Conservation (phyloP, 2,113 vertebrate species). For the Engraulis encrasicolus region DNA sequence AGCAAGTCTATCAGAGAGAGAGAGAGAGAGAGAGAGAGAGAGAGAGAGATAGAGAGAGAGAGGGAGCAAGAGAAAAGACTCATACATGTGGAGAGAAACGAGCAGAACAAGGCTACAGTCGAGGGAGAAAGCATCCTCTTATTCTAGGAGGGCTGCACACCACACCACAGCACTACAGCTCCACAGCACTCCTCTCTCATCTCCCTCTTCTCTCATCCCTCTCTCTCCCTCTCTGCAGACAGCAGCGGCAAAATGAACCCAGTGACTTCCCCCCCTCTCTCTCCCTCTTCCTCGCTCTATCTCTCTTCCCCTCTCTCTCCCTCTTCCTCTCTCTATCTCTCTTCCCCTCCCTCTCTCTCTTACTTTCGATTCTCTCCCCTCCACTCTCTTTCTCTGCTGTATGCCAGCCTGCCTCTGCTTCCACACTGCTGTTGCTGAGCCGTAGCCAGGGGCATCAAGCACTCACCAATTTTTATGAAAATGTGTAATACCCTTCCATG, state of each 20-base stretch:
- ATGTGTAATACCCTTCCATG: too few relatives aligned
- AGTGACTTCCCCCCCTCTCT: background rate
- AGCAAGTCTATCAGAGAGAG: background rate
- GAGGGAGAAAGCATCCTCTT: too few relatives aligned
- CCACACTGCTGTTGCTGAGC: background rate
- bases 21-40: background rate
- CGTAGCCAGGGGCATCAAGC: background rate
- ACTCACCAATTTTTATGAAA: background rate
- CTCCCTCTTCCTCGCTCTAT: constrained; percentile 21
- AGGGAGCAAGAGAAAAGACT: background rate
- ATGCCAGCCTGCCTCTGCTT: too few relatives aligned
- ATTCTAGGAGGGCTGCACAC: too few relatives aligned
- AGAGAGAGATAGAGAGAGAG: background rate
- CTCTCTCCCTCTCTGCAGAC: background rate
- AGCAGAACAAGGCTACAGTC: too few relatives aligned
- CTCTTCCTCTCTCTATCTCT: constrained; percentile 14
- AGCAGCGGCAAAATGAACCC: background rate
- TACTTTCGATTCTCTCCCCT: too few relatives aligned
- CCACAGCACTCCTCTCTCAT: too few relatives aligned
- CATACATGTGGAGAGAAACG: too few relatives aligned
- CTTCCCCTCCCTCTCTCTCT: too few relatives aligned
- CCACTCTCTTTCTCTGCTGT: too few relatives aligned
- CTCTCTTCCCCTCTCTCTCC: constrained; percentile 3
- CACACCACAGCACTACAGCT: too few relatives aligned
- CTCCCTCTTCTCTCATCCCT: background rate